These are phyloP conservation scores for Parnassius glacialis DNA, from an alignment of 2,888 invertebrate genomes.

Conservation along the genomic window DNA sequence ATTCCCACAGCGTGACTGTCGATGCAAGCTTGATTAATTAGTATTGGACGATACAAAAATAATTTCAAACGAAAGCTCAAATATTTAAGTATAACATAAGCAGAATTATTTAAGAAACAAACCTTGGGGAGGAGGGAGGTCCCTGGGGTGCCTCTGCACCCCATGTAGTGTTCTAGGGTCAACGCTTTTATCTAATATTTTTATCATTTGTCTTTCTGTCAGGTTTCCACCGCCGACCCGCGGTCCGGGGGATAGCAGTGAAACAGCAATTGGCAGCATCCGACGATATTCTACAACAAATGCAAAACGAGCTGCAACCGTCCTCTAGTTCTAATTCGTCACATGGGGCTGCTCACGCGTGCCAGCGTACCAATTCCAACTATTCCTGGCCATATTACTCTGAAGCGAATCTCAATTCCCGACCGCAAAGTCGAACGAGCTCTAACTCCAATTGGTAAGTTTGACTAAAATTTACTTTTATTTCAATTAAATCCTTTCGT, in stretches of 20 bases:
- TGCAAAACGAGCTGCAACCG: constrained; percentile 85
- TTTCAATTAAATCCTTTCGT: no score
- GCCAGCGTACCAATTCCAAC: constrained; percentile 62
- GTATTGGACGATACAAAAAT: no score
- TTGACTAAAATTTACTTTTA: not conserved
- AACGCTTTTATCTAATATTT: no score
- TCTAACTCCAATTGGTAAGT: constrained; percentile 64
- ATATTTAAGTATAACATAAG: no score
- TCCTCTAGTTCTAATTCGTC: constrained; percentile 49
- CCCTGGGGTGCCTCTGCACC: no score
- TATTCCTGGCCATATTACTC: constrained; percentile 86
- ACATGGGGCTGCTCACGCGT: constrained; percentile 56
- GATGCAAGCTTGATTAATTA: no score
- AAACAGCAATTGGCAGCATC: constrained; percentile 92
- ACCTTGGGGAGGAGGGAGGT: no score
- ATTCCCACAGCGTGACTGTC: no score
- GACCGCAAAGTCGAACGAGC: constrained; percentile 67
- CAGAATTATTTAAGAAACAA: no score
- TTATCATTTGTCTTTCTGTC: not conserved
- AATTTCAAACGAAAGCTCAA: no score
- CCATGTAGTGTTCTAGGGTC: no score
- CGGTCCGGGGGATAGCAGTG: constrained; percentile 88
- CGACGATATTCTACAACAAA: constrained; percentile 90
- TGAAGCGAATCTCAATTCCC: constrained; percentile 76
- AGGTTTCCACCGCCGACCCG: constrained; percentile 91